Evolutionary conservation across 1,140 invertebrate genomes (phyloP), one percentile per base, ranked within the genome.

Genomic region (Calephelis nemesis): DNA sequence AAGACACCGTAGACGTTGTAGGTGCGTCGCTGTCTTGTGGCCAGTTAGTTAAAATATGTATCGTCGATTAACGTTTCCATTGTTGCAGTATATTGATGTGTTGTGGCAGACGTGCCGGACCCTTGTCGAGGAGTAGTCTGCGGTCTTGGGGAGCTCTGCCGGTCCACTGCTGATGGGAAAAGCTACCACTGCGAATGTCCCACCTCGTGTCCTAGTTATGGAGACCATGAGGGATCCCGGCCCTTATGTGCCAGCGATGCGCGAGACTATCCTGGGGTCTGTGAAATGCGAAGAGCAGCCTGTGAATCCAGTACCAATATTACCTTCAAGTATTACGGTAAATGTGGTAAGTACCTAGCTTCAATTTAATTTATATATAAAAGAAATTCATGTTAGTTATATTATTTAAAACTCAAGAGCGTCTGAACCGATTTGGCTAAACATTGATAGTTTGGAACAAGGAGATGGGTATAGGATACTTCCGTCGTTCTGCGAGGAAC

Each of bases 281-380:
- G 97, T 92, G 96, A 98, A 79, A 93, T 98, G 84, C 94, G 95
- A 72, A 93, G 94, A 72, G 93, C 94, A n/a, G 95, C 97, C 0
- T 98, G 97, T 88, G 92, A 93, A 19, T 88, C 93, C 12, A 94
- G 95, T 71, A 93, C 92, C 63, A 96, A 97, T 84, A 96, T 98
- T 77, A 95, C 94, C n/a, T 94, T 97, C 78, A 97, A 96, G 83
- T 98, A 96, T 89, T 93, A 94, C 68, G 97, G 97, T 54, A 97
- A 96, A 93, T 98, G 97, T 91, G 97, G 97, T 98, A 89, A 95
- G 96, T 94, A 49, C 47, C 5, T 7, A 39, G 12, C 30, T 15
- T 30, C 30, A 30, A 12, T 13, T 58, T 15, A 52, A 63, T 58
- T 45, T 45, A 45, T 45, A 30, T 30, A 4, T 30, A 30, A 30